These are phyloP conservation scores for Dryobota labecula DNA, from an alignment of 2,888 invertebrate species.

Conservation along the genomic window DNA sequence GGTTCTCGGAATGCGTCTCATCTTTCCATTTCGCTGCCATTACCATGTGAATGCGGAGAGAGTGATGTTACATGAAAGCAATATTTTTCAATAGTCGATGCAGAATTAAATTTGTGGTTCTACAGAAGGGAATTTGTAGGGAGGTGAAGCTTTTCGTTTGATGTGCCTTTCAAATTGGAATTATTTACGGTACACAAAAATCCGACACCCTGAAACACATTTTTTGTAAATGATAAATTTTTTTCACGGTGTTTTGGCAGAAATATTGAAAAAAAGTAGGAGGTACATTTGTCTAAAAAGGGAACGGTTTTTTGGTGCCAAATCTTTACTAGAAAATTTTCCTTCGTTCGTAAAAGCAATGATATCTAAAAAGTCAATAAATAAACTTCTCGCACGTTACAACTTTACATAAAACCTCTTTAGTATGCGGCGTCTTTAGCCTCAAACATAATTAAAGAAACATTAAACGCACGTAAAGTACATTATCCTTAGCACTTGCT, in stretches of 20 bases:
- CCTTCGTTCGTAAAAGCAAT: neutral
- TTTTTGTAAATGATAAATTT: neutral
- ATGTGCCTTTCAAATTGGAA: constrained; percentile 63
- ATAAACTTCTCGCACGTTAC: neutral
- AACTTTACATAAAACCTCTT: constrained; percentile 19
- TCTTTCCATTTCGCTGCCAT: constrained; percentile 78
- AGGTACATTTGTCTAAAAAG: neutral
- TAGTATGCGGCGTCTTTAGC: constrained; percentile 30
- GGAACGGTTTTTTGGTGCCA: neutral
- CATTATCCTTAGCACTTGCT: constrained; percentile 56
- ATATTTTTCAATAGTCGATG: constrained; percentile 81
- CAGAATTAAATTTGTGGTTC: constrained; percentile 81
- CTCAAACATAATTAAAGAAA: constrained; percentile 45
- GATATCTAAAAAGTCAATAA: neutral
- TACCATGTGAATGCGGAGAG: constrained; percentile 78
- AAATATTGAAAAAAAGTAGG: constrained; percentile 2
- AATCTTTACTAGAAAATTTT: neutral
- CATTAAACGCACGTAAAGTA: constrained; percentile 42
- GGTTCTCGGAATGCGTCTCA: constrained; percentile 65
- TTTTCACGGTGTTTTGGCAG: constrained; percentile 1
- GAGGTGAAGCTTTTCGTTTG: constrained; percentile 66
- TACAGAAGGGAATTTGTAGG: constrained; percentile 70
- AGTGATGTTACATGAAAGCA: constrained; percentile 79
- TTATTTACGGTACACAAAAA: constrained; percentile 47
- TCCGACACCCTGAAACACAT: neutral